Evolutionary conservation across 2,797 vertebrate genomes (phyloP), one percentile per base, ranked within the genome.

Genomic region (Enteromius radiatus): DNA sequence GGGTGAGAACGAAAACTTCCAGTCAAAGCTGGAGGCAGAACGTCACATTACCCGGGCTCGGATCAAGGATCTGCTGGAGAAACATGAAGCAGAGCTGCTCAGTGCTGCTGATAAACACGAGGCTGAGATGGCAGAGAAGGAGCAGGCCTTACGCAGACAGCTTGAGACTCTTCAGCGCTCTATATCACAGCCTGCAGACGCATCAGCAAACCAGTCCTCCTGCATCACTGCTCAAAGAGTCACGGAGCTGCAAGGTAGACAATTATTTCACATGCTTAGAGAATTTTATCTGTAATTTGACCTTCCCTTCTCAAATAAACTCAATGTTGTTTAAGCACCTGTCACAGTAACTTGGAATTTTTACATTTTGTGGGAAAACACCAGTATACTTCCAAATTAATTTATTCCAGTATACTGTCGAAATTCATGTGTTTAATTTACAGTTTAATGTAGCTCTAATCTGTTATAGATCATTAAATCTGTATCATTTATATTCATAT

Each of bases 1-100:
- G 12, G 95, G 95, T 0, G 96, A 97, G 85, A 95, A 96, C 52
- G 96, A 97, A 87, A 96, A 95, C 86, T 91, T 97, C 52, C 95
- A 95, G 80, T 96, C 95, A 59, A 97, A 96, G 88, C 91, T 97
- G 91, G 96, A 97, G 88, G 97, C 97, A 0, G 97, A 98, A 92
- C 97, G 96, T 85, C 96, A 98, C 1, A 96, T 98, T 85, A 96
- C 97, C 96, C 95, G 95, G 85, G 96, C 96, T 0, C 97, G 97
- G 67, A 91, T 98, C 9, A 94, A 89, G 10, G 96, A 97, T 90
- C 94, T 97, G 91, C 95, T 97, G 94, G 95, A 97, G 87, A 97
- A 97, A 90, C 96, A 97, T 21, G 93, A 95, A 88, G 90, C 88
- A 2, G 96, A 97, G 92, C 90, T 95, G 85, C 90, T 86, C 71